These are phyloP conservation scores for Galeopterus variegatus DNA, from an alignment of 2,113 vertebrate genomes.

Conservation along the genomic window DNA sequence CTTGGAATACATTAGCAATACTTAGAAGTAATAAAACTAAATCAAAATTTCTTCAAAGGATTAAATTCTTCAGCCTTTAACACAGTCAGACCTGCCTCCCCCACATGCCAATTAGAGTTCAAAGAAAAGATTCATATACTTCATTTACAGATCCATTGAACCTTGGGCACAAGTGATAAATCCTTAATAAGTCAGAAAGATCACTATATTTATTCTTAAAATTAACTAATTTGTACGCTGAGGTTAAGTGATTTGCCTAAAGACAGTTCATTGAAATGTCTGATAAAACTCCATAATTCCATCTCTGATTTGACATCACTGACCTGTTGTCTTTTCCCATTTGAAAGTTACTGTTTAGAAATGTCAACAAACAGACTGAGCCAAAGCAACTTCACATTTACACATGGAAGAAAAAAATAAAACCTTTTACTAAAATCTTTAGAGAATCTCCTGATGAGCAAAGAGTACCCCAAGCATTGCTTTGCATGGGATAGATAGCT, in stretches of 20 bases:
- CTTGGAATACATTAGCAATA: conserved; percentile 76
- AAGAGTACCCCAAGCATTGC: not conserved
- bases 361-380: not conserved
- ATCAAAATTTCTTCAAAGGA: conserved; percentile 82
- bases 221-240: conserved; percentile 78
- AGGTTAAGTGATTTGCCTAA: conserved; percentile 80
- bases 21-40: conserved; percentile 77
- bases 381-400: not conserved
- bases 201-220: conserved; percentile 80
- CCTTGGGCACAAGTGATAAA: conserved; percentile 76
- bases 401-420: not conserved
- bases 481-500: not conserved
- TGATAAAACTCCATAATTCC: conserved; percentile 59
- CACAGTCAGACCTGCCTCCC: conserved; percentile 69
- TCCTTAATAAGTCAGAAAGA: conserved; percentile 78
- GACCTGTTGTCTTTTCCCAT: not conserved
- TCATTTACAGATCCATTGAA: conserved; percentile 80
- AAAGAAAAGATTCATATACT: conserved; percentile 78
- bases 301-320: conserved; percentile 45
- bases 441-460: not conserved
- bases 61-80: conserved; percentile 77
- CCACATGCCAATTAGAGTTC: conserved; percentile 82
- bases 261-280: conserved; percentile 70
- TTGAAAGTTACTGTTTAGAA: conserved; percentile 39
- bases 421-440: not conserved